Evolutionary conservation across 2,113 vertebrate species (phyloP).

Genomic region (Chaenocephalus aceratus): DNA sequence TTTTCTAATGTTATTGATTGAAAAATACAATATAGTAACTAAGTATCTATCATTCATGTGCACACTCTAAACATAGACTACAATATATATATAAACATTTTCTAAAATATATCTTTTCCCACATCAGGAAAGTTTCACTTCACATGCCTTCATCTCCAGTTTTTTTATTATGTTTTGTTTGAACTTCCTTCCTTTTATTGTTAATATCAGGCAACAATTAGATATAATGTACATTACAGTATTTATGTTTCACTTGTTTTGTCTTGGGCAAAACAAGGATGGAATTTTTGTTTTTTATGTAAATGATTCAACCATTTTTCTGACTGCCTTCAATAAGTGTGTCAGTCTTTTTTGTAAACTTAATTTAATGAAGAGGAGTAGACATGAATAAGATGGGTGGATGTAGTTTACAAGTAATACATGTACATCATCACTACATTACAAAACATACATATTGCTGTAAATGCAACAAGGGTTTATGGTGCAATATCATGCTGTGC

Average conservation of each 20-base stretch:
- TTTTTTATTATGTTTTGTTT: background rate
- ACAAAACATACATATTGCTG: background rate
- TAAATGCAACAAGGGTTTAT: background rate
- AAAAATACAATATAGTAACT: background rate
- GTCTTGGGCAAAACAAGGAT: background rate
- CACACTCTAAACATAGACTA: background rate
- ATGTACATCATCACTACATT: background rate
- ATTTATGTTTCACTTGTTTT: slow-evolving; percentile 16
- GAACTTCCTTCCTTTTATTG: background rate
- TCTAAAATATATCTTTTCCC: background rate
- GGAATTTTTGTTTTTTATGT: background rate
- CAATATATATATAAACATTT: background rate
- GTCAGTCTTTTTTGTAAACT: slow-evolving; percentile 4
- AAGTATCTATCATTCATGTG: background rate
- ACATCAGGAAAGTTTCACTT: background rate
- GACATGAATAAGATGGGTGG: background rate
- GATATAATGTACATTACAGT: background rate
- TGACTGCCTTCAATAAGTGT: slow-evolving; percentile 20
- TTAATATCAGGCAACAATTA: slow-evolving; percentile 11
- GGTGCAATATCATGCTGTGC: background rate
- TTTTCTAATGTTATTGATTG: too few species aligned
- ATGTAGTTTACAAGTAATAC: background rate
- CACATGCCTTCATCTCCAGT: background rate
- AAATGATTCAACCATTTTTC: background rate
- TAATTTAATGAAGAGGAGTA: background rate